Base-by-base conservation (phyloP, 2,113 vertebrate species). In the Bos javanicus region DNA sequence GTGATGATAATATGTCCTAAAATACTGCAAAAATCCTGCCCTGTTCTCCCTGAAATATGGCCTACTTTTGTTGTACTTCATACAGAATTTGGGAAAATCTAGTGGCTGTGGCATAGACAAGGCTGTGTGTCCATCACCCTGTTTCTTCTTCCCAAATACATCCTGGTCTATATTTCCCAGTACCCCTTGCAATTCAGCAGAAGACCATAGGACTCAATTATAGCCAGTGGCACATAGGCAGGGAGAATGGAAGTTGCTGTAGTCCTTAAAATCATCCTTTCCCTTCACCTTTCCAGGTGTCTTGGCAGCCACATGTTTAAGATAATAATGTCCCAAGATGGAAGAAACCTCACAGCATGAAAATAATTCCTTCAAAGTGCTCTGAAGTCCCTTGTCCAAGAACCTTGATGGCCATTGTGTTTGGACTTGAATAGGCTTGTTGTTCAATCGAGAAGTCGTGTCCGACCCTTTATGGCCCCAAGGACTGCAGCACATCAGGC, bases 31-130 rank as follows among this genome's bases (percentile, higher is more conserved):
- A 25, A 87, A n/a, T 25, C 56, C 46, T 50, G 39, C 39, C n/a
- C 39, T 4, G 2, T 33, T 43, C 46, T 76, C 39, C 50, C 48
- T 54, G 21, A 7, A 30, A 46, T 7, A 11, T 4, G 2, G 2
- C 3, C 71, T 25, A 13, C 33, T 19, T 28, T 26, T 92, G 43
- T 8, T 30, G 39, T 21, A 12, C 54, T 80, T 30, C 25, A 8
- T 1, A 14, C 2, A 56, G 67, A 56, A 64, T 19, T 33, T 33
- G 17, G 48, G 28, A 9, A 12, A 67, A 28, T 1, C 3, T 0
- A 13, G 52, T 10, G 15, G 15, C 16, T 4, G 0, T 9, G 52
- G n/a, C 57, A 23, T 14, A 78, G n/a, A 11, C 39, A 14, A 15
- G 50, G n/a, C n/a, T 48, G 23, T 46, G 43, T 81, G n/a, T 0